phyloP scores from a whole-genome alignment of 1,140 invertebrate species.

The Bombus affinis region DNA sequence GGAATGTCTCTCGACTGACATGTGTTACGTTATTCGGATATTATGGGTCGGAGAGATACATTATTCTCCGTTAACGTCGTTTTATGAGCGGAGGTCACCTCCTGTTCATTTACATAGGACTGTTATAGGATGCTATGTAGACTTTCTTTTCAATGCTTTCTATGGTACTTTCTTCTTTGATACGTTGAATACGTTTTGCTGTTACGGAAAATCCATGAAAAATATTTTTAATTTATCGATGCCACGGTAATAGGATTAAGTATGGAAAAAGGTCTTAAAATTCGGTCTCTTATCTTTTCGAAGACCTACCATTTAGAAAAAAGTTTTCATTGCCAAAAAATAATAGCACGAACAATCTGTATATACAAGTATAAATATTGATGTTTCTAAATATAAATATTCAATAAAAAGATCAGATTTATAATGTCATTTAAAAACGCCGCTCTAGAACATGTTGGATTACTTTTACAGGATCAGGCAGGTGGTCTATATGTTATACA shows the following conservation, averaged over 20 bases:
- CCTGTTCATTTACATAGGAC: not conserved
- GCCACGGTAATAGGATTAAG: too few species aligned
- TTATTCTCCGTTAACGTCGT: not conserved
- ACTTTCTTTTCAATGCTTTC: not conserved
- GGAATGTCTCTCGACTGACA: not conserved
- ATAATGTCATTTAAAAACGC: not conserved
- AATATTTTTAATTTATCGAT: too few species aligned
- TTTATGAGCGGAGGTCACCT: not conserved
- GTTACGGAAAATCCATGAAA: too few species aligned
- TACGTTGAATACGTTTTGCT: too few species aligned
- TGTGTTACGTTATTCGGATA: not conserved
- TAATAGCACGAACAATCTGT: too few species aligned
- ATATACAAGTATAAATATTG: too few species aligned
- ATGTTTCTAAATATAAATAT: too few species aligned
- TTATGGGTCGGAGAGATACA: not conserved
- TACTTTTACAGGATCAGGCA: not conserved
- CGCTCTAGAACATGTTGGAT: not conserved
- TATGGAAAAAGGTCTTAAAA: too few species aligned
- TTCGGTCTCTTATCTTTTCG: too few species aligned
- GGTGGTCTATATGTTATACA: not conserved
- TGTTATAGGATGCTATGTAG: not conserved
- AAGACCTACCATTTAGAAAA: too few species aligned
- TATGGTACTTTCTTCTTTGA: not conserved
- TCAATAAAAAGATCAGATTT: too few species aligned
- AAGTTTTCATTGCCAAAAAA: too few species aligned